A percentile compares a stretch with the other conserved stretches of the same genome.
phyloP scores from a whole-genome alignment of 2,113 vertebrate species.

The Geococcyx californianus region DNA sequence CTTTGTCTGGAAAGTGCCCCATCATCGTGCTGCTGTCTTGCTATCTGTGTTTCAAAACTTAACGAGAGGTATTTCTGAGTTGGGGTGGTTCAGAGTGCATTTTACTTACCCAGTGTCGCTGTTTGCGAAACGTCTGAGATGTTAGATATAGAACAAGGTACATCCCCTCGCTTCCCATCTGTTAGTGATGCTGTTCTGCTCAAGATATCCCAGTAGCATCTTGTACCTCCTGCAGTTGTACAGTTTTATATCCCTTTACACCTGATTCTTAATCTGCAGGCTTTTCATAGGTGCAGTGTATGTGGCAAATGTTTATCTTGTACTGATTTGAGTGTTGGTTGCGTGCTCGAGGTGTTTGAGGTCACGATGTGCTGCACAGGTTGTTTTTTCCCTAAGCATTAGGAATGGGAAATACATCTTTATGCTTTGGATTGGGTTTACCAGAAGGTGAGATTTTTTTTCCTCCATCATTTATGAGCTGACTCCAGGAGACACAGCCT shows the following conservation, averaged over 20 bases:
- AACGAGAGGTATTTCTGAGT: background rate
- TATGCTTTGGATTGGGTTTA: no score
- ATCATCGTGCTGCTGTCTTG: background rate
- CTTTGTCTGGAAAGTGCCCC: background rate
- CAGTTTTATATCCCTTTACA: background rate
- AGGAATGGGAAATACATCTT: background rate
- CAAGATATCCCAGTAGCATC: background rate
- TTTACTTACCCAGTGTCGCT: background rate
- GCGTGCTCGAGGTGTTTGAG: background rate
- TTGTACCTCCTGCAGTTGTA: background rate
- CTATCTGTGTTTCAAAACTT: background rate
- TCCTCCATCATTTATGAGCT: background rate
- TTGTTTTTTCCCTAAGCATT: background rate
- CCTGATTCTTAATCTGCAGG: background rate
- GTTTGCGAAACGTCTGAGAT: background rate
- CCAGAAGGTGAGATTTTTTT: background rate
- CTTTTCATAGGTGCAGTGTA: rapidly evolving
- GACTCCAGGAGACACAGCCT: background rate
- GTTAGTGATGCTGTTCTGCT: background rate
- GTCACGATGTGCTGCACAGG: background rate
- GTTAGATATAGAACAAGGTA: background rate
- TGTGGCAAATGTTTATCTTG: background rate
- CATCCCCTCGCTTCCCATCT: background rate
- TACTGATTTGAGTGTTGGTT: background rate
- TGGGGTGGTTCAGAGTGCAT: background rate